Base-by-base conservation (phyloP, 2,888 invertebrate species). In the Megastigmus dorsalis region DNA sequence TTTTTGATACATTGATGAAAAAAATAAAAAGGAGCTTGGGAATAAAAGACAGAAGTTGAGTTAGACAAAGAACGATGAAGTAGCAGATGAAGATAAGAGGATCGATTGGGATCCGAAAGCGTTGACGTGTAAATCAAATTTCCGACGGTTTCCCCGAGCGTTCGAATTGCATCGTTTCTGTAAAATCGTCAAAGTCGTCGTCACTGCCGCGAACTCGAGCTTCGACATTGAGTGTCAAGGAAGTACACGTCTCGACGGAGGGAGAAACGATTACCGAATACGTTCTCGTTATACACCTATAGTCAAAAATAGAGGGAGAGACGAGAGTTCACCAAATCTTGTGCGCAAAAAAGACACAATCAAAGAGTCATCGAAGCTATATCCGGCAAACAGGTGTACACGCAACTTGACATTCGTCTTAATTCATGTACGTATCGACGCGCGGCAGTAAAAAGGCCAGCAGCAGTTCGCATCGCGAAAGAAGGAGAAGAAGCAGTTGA, bases 71-170 rank as follows among this genome's bases (percentile, higher is more conserved):
- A n/a, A 13, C 1, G 30, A 38, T 10, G 41, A 26, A 41, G 5
- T 4, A 4, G 26, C n/a, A n/a, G n/a, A n/a, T n/a, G n/a, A n/a
- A n/a, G 26, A 23, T 38, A 28, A 65, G 13, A 65, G 38, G 38
- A 50, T 48, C 13, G 18, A 52, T 66, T 66, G 43, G 66, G 43
- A 55, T 66, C 55, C 55, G 30, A 15, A 48, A 9, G 28, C 48
- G 18, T 48, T 26, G 59, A 26, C 59, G 36, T 43, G 62, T 43
- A 70, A 70, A 70, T 70, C 30, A 62, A 70, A 62, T 70, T 70
- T 70, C 62, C 70, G 43, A 33, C 10, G 30, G 41, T 52, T 38
- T 52, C n/a, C 41, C 18, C 23, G 38, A 7, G 54, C 9, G 52
- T 28, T 20, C 38, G 20, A 48, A 48, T 26, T 33, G 33, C 48